Percentiles rank a stretch among this genome's conserved stretches.
Conservation (phyloP, 2,797 vertebrate species). For the Sebastes dallii region DNA sequence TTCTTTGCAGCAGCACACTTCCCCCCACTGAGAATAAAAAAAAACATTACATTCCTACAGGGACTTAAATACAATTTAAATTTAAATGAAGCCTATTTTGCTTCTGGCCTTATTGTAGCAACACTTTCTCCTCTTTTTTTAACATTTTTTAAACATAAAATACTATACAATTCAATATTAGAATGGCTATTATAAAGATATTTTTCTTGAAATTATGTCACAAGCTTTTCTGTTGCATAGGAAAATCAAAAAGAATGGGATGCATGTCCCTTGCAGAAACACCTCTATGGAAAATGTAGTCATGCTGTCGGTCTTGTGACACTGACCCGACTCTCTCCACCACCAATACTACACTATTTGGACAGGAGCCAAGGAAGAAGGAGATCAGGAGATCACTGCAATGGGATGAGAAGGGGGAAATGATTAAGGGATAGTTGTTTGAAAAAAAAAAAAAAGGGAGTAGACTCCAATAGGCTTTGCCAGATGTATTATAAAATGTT, state of each 20-base stretch:
- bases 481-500: not conserved
- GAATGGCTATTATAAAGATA: not conserved
- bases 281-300: conserved; percentile 82
- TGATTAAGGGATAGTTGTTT: conserved; percentile 28
- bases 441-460: not conserved
- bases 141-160: not conserved
- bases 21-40: not conserved
- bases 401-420: conserved; percentile 42
- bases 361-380: conserved; percentile 67
- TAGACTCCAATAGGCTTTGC: not conserved
- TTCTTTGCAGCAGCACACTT: not conserved
- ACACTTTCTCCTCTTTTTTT: not conserved
- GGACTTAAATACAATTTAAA: not conserved
- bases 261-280: not conserved
- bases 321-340: conserved; percentile 66
- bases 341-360: conserved; percentile 51
- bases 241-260: not conserved
- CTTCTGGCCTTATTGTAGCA: not conserved
- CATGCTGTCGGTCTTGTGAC: conserved; percentile 83
- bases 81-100: not conserved
- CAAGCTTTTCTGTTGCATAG: not conserved
- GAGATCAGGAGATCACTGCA: conserved; percentile 53
- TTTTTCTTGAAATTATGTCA: not conserved
- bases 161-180: not conserved
- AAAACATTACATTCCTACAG: not conserved